These are phyloP conservation scores for Cyclophora albipunctata DNA, from an alignment of 2,888 invertebrate genomes.

Conservation along the genomic window DNA sequence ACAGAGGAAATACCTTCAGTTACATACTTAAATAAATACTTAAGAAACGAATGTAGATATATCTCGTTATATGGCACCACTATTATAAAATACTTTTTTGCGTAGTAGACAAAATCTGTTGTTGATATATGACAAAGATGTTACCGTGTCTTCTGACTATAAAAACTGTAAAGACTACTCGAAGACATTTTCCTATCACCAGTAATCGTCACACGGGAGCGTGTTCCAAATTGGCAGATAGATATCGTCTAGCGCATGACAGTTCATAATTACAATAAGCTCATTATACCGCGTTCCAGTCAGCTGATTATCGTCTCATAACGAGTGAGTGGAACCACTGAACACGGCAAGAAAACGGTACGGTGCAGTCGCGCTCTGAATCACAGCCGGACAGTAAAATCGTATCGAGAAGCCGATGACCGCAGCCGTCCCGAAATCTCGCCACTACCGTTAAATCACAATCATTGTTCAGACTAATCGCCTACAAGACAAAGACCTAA, in stretches of 20 bases:
- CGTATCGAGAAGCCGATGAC: slow-evolving; percentile 34
- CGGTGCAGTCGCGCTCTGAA: slow-evolving; percentile 60
- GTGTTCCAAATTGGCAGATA: slow-evolving; percentile 14
- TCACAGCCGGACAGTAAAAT: slow-evolving; percentile 36
- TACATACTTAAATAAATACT: too few species aligned
- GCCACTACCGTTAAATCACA: slow-evolving; percentile 3
- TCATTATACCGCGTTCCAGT: slow-evolving; percentile 49
- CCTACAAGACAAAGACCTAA: too few species aligned
- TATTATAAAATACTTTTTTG: too few species aligned
- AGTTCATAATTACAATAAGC: slow-evolving; percentile 46
- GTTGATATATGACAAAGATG: too few species aligned
- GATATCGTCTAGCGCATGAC: slow-evolving; percentile 16
- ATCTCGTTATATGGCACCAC: too few species aligned
- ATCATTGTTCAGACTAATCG: not conserved
- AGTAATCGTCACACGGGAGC: not conserved
- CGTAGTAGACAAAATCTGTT: too few species aligned
- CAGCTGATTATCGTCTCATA: slow-evolving; percentile 42
- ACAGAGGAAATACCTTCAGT: too few species aligned
- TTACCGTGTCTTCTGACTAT: too few species aligned
- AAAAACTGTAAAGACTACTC: too few species aligned
- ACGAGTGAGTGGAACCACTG: slow-evolving; percentile 32
- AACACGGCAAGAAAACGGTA: slow-evolving; percentile 51
- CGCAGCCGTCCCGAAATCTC: slow-evolving; percentile 20
- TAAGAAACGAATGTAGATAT: too few species aligned
- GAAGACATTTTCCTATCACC: too few species aligned